These are phyloP conservation scores for Saccostrea cuccullata DNA, from an alignment of 1,140 invertebrate genomes.

Conservation along the genomic window DNA sequence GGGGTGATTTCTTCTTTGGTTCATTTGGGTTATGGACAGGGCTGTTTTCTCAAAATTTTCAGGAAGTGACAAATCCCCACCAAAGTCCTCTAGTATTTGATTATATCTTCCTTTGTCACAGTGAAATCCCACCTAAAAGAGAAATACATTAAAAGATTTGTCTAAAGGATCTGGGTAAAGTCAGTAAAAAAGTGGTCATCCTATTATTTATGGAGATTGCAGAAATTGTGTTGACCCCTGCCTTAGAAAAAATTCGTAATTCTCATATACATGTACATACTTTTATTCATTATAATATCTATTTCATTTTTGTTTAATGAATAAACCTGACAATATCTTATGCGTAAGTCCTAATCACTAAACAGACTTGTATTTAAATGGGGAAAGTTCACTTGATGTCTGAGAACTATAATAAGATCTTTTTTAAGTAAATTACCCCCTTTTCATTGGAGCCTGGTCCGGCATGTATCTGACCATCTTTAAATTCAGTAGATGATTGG, in stretches of 20 bases:
- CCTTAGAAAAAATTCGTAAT: too few relatives aligned
- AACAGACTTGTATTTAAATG: too few relatives aligned
- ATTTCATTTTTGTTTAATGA: not conserved
- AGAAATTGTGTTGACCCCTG: too few relatives aligned
- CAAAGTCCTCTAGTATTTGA: slow-evolving; percentile 84
- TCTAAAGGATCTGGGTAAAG: not conserved
- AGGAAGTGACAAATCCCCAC: slow-evolving; percentile 83
- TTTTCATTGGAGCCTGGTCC: slow-evolving; percentile 85
- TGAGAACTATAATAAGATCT: too few relatives aligned
- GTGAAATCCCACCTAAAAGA: slow-evolving; percentile 85
- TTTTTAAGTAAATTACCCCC: slow-evolving; percentile 76
- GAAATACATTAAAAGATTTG: slow-evolving; percentile 24
- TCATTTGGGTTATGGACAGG: slow-evolving; percentile 81
- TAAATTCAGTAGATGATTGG: slow-evolving; percentile 92
- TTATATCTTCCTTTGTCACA: slow-evolving; percentile 88
- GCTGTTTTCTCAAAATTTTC: slow-evolving; percentile 88
- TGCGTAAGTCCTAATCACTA: too few relatives aligned
- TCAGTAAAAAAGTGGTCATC: too few relatives aligned
- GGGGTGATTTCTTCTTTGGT: slow-evolving; percentile 65
- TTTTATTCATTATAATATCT: too few relatives aligned
- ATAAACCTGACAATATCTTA: not conserved
- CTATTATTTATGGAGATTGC: too few relatives aligned
- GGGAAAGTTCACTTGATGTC: too few relatives aligned
- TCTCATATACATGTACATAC: too few relatives aligned
- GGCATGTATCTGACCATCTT: slow-evolving; percentile 88